Conservation (phyloP, 92 coral and sea anemone species). For the Siderastrea radians region DNA sequence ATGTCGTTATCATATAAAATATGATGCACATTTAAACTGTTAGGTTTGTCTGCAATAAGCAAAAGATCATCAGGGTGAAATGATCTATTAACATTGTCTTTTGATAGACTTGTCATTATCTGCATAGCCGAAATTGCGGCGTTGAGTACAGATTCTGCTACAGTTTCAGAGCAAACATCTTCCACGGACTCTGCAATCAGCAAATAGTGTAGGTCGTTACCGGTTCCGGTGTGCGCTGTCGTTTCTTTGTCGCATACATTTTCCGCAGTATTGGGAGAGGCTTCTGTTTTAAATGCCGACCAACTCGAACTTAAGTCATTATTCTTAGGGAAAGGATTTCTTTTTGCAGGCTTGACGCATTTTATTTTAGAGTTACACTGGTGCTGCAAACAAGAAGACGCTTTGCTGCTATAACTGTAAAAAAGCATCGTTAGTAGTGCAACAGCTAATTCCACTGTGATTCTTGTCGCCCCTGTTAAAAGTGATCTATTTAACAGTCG, state of each 20-base stretch:
- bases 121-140: background rate
- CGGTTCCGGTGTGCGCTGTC: background rate
- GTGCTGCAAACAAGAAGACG: constrained; percentile 11
- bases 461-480: constrained; percentile 42
- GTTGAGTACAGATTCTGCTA: constrained; percentile 18
- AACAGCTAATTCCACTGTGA: constrained; percentile 38
- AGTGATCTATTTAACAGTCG: constrained; percentile 38
- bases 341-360: constrained; percentile 22
- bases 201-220: background rate
- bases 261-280: background rate
- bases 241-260: background rate
- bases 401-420: constrained; percentile 33
- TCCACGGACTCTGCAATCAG: constrained; percentile 19
- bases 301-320: constrained; percentile 16
- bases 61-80: constrained; percentile 21
- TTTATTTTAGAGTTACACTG: constrained; percentile 23
- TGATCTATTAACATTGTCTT: background rate
- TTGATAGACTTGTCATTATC: constrained; percentile 17
- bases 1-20: background rate
- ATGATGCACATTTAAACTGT: constrained; percentile 8
- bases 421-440: constrained; percentile 29
- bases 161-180: constrained; percentile 32
- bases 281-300: constrained; percentile 20
- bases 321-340: background rate
- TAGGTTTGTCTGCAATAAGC: constrained; percentile 11